Evolutionary conservation across 2,113 vertebrate genomes (phyloP).

Genomic region (Laticauda colubrina): DNA sequence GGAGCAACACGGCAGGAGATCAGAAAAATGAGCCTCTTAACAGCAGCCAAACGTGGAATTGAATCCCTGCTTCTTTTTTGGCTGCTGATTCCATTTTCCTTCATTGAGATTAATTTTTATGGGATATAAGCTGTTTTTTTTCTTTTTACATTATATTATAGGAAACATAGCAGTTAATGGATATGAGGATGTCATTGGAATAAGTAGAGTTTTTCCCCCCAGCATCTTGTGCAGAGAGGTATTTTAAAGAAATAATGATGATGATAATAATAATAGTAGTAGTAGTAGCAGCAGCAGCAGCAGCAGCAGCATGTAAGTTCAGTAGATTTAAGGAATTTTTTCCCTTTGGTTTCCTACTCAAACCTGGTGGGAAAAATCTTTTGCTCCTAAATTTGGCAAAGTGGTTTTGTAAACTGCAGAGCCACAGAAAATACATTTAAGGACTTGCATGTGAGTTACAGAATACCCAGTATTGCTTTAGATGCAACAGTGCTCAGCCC

Average conservation of each 20-base stretch:
- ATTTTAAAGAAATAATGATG: neutral
- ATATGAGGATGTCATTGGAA: neutral
- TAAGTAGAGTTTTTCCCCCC: fast-evolving
- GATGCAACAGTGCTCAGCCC: neutral
- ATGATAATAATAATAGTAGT: neutral
- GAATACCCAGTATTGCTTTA: neutral
- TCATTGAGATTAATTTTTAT: neutral
- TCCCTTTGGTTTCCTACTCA: neutral
- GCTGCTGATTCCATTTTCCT: neutral
- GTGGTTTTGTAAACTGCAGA: neutral
- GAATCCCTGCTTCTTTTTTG: neutral
- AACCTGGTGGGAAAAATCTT: neutral
- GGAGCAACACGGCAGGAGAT: neutral
- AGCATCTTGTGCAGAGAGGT: neutral
- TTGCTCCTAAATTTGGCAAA: neutral
- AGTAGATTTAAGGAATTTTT: neutral
- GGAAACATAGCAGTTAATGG: neutral
- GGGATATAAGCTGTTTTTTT: neutral
- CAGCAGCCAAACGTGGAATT: neutral
- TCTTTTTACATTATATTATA: neutral
- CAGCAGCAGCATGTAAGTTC: neutral
- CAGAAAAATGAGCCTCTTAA: neutral
- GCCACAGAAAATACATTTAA: neutral
- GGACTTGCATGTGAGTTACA: neutral
- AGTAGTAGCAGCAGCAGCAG: too few relatives aligned